These are phyloP conservation scores for Scaeva pyrastri DNA, from an alignment of 2,888 invertebrate genomes.

Conservation along the genomic window DNA sequence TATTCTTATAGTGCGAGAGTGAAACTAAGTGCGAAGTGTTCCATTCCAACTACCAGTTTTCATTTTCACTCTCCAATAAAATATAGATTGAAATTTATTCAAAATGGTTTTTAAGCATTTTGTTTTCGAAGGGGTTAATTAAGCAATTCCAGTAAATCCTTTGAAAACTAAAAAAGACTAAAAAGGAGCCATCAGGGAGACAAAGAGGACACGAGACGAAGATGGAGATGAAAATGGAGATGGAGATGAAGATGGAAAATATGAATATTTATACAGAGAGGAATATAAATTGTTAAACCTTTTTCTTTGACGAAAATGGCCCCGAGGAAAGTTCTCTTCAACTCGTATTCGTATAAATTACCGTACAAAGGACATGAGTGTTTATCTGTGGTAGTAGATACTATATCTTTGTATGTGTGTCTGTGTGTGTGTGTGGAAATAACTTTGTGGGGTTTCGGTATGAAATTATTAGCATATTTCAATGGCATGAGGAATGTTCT, in stretches of 20 bases:
- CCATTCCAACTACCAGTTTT: background rate
- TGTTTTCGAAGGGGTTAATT: conserved; percentile 48
- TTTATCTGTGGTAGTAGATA: too few species aligned
- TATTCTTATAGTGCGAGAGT: background rate
- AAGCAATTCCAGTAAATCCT: conserved; percentile 39
- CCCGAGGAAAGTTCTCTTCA: background rate
- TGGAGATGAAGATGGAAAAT: conserved; percentile 17
- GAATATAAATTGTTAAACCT: conserved; percentile 33
- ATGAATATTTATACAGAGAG: conserved; percentile 37
- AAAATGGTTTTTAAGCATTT: conserved; percentile 32
- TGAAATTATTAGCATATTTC: conserved; percentile 28
- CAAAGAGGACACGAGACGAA: background rate
- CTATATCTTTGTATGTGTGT: background rate
- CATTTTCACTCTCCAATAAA: conserved; percentile 22
- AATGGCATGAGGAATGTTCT: conserved; percentile 9
- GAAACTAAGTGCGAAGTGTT: conserved; percentile 6
- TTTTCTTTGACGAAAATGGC: conserved; percentile 18
- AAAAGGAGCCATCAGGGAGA: too few species aligned
- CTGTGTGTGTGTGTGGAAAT: background rate
- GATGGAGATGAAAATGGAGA: too few species aligned
- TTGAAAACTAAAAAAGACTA: conserved; percentile 9
- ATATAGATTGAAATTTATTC: conserved; percentile 23
- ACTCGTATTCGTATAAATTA: too few species aligned
- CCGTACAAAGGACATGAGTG: background rate
- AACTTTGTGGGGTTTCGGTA: background rate